phyloP scores from a whole-genome alignment of 2,797 vertebrate genomes.

The Crocodylus rhombifer region DNA sequence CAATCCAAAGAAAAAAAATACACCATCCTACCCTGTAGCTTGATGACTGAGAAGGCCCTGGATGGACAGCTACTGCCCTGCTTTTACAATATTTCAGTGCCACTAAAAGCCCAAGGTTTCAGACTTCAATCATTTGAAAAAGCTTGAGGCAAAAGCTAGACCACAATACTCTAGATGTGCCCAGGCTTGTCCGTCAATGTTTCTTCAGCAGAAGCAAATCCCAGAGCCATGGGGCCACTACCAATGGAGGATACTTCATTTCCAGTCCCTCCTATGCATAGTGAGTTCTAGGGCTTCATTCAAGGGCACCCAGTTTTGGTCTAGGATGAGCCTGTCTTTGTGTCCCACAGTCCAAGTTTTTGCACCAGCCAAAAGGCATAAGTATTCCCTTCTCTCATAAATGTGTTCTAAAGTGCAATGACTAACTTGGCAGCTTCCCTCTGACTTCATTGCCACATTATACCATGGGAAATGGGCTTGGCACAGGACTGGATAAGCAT shows the following conservation, averaged over 20 bases:
- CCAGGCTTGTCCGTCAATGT: background rate
- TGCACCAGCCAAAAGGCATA: background rate
- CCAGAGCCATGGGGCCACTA: background rate
- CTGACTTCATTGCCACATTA: background rate
- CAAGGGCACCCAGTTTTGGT: background rate
- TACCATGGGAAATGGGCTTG: background rate
- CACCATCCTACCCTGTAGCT: background rate
- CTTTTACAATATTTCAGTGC: background rate
- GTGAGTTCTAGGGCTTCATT: background rate
- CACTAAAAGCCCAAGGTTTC: background rate
- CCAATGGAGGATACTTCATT: background rate
- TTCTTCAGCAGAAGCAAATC: background rate
- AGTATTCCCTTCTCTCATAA: background rate
- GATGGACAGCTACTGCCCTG: background rate
- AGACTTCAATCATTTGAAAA: background rate
- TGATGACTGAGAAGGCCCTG: accelerated
- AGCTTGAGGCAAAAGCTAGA: background rate
- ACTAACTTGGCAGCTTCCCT: background rate
- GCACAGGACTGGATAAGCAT: background rate
- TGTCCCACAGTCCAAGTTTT: background rate
- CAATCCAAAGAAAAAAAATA: background rate
- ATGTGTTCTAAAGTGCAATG: background rate
- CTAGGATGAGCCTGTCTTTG: background rate
- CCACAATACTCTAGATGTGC: background rate
- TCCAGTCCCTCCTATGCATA: background rate